Evolutionary conservation across 2,888 invertebrate genomes (phyloP).

Genomic region (Drosophila hamatofila): DNA sequence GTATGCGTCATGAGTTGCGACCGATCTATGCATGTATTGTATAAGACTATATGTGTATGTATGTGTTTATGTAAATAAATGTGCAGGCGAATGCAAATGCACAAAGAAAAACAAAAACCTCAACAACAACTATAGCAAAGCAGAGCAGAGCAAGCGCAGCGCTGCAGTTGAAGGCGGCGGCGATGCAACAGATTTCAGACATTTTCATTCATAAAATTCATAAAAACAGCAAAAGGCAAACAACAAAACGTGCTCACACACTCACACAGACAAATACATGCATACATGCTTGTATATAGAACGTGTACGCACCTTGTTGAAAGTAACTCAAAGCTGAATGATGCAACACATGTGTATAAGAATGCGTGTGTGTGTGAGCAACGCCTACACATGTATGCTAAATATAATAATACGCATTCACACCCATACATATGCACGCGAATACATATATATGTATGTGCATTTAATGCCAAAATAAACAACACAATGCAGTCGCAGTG

Average conservation of each 20-base stretch:
- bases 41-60: not conserved
- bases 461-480: constrained; percentile 33
- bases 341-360: constrained; percentile 14
- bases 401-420: constrained; percentile 8
- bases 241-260: constrained; percentile 30
- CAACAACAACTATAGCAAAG: constrained; percentile 11
- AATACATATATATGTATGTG: not conserved
- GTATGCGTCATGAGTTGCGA: constrained; percentile 29
- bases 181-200: constrained; percentile 61
- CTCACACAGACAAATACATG: not conserved
- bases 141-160: not conserved
- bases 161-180: constrained; percentile 9
- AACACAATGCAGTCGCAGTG: constrained; percentile 16
- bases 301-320: constrained; percentile 8
- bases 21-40: not conserved
- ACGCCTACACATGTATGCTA: not conserved
- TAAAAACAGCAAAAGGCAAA: constrained; percentile 37
- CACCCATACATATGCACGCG: not conserved
- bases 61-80: constrained; percentile 13
- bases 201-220: constrained; percentile 76
- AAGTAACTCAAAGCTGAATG: constrained; percentile 5
- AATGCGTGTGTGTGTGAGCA: not conserved
- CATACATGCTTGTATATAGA: not conserved
- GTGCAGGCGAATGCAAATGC: constrained; percentile 31
- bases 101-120: constrained; percentile 24